Evolutionary conservation across 2,797 vertebrate species (phyloP), one percentile per base, ranked within the genome.

Genomic region (Hydrocynus forskahlii): DNA sequence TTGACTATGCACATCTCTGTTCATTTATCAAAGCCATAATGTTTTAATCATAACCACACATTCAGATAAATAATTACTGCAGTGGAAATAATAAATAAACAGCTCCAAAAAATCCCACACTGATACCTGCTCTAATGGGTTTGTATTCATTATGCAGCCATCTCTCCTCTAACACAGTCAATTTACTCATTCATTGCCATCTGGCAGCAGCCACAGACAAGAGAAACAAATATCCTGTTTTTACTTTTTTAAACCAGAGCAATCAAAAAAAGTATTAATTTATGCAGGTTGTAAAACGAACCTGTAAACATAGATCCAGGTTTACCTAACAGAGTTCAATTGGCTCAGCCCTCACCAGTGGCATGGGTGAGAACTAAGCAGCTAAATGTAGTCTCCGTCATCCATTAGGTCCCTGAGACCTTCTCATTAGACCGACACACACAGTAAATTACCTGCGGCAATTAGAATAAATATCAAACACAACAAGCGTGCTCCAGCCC

Each of bases 351-450:
- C 79, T 84, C 72, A 76, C 71, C 62, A 66, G 78, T 85, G 83
- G 75, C 81, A 83, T 57, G 75, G 76, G 81, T 85, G 83, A 81
- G 75, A 83, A 75, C 76, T 78, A 77, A 83, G 64, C 81, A 19
- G 59, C 92, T 81, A 84, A 86, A 85, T 82, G 79, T 81, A 88
- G 83, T 91, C 92, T 90, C 92, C 92, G 90, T 93, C 93, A 94
- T 95, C 94, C 94, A 95, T 95, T 95, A 95, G 91, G 89, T 89
- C 91, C 88, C 89, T 87, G 91, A 92, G 92, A 92, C 91, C 90
- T 91, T 93, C 93, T 94, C 93, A 94, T 95, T 94, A 94, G 92
- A 89, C 90, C 89, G 87, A 90, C 93, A 90, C 92, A 91, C 91
- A 88, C 35, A 35, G 92, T 92, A 93, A 94, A 94, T 95, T 95